Evolutionary conservation across 1,140 invertebrate species (phyloP).

Genomic region (Leguminivora glycinivorella): DNA sequence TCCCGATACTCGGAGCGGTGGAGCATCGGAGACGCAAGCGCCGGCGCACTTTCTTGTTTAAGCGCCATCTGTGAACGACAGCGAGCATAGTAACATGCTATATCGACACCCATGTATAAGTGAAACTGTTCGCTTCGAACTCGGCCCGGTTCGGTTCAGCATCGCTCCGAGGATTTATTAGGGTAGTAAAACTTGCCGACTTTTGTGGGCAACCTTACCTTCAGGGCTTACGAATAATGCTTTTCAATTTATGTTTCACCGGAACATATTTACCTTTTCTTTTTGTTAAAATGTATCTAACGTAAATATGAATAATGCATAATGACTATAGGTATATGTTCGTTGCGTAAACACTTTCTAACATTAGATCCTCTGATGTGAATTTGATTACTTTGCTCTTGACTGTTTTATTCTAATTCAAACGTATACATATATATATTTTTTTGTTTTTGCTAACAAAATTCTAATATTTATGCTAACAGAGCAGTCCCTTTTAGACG

Average conservation of each 20-base stretch:
- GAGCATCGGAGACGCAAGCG: conserved; percentile 31
- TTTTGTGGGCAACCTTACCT: too few species aligned
- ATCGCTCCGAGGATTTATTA: too few species aligned
- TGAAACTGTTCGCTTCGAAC: too few species aligned
- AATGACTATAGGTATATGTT: not conserved
- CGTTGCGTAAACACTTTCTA: conserved; percentile 6
- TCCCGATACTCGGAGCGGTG: conserved; percentile 29
- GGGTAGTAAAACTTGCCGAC: too few species aligned
- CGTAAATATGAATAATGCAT: not conserved
- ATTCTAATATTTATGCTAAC: too few species aligned
- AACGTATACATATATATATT: too few species aligned
- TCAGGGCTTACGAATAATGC: too few species aligned
- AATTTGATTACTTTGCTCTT: not conserved
- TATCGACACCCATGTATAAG: not conserved
- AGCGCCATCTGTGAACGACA: conserved; percentile 35
- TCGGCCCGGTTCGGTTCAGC: too few species aligned
- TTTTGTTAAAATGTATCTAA: not conserved
- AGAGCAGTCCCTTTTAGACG: too few species aligned
- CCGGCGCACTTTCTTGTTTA: conserved; percentile 34
- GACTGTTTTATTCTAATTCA: too few species aligned
- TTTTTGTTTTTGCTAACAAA: too few species aligned
- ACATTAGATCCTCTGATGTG: not conserved
- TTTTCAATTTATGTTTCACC: too few species aligned
- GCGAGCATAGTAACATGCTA: not conserved
- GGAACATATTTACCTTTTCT: not conserved